Base-by-base conservation (phyloP, 1,140 invertebrate genomes). In the Brevipalpus yothersi region DNA sequence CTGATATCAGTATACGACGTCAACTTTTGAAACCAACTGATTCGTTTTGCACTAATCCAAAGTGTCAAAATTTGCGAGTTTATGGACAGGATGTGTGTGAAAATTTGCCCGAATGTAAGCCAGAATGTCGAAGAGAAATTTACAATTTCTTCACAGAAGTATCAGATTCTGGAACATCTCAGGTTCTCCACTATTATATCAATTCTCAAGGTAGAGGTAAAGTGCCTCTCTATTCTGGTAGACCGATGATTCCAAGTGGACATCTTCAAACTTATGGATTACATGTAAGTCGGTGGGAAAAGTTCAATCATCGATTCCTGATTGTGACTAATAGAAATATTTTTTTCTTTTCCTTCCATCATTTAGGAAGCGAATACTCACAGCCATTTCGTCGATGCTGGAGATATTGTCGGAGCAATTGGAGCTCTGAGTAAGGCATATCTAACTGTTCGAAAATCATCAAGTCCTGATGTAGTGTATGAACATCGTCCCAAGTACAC, bases 361-460 rank as follows among this genome's bases (percentile, higher is more conserved):
- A 39, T n/a, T 2, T 10, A 42, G 31, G 54, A 41, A 13, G 31
- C 54, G 11, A n/a, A 31, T 23, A 56, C 11, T 42, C 23, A 56
- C 21, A n/a, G 21, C 8, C n/a, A 19, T 19, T 51, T 19, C 10
- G n/a, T 51, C 7, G n/a, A 9, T 51, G 49, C n/a, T n/a, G 9
- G 15, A n/a, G 53, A 55, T 55, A 55, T 55, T 10, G 53, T 41
- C 23, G 39, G 39, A 39, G 53, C 21, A 8, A n/a, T 51, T 51
- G 49, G 41, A 31, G 23, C 40, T 43, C 8, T 58, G 10, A 43
- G 10, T 11, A 58, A 58, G 13, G 42, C 56, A 23, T 58, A 19
- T 47, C 15, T 58, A 7, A 58, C 42, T 41, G 41, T 58, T 21
- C 56, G 56, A 15, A 58, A 47, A 23, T 58, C 56, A 58, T 58